Conservation (phyloP, 1,140 invertebrate species). For the Chymomyza costata region DNA sequence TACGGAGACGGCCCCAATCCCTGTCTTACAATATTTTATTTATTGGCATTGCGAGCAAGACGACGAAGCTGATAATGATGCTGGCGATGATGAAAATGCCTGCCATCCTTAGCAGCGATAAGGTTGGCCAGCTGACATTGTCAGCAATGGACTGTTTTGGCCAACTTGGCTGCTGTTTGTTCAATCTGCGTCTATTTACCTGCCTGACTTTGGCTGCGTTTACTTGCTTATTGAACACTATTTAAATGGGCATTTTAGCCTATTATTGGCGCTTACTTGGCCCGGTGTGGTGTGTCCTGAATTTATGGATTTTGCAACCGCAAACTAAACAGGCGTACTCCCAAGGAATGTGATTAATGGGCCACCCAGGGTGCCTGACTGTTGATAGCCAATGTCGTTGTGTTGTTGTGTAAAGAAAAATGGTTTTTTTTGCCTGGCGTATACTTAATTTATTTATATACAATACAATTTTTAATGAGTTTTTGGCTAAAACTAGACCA, state of each 20-base stretch:
- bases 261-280: slow-evolving; percentile 51
- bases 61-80: slow-evolving; percentile 7
- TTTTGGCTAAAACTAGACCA: slow-evolving; percentile 6
- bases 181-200: slow-evolving; percentile 46
- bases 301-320: neutral
- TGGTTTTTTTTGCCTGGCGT: slow-evolving; percentile 32
- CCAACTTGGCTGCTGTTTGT: neutral
- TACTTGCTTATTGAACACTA: slow-evolving; percentile 11
- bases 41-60: slow-evolving; percentile 41
- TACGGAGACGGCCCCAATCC: slow-evolving; percentile 22
- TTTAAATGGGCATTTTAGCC: slow-evolving; percentile 55
- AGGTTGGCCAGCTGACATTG: neutral
- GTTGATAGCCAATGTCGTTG: slow-evolving; percentile 10
- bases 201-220: slow-evolving; percentile 7
- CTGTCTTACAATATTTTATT: slow-evolving; percentile 33
- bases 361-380: slow-evolving; percentile 1
- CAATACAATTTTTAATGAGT: slow-evolving; percentile 26
- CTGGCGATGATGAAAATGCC: slow-evolving; percentile 20
- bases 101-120: slow-evolving; percentile 1
- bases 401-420: slow-evolving; percentile 9
- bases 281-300: slow-evolving; percentile 5
- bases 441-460: slow-evolving; percentile 48
- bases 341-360: slow-evolving; percentile 52
- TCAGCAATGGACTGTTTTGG: slow-evolving; percentile 11
- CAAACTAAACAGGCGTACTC: neutral